Evolutionary conservation across 1,140 invertebrate species (phyloP).

Genomic region (Drosophila saltans): DNA sequence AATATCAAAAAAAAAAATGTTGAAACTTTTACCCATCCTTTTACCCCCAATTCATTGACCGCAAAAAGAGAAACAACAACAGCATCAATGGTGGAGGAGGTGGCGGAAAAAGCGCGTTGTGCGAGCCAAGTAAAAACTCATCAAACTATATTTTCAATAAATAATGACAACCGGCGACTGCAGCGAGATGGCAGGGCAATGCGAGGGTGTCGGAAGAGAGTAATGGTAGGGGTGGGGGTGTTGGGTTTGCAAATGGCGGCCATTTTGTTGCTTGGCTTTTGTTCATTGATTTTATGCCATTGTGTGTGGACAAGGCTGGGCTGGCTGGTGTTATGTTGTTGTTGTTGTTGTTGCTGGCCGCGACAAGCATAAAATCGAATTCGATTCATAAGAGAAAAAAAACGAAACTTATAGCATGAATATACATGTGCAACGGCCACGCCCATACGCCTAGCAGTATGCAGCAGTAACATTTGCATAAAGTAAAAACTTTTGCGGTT

Average conservation of each 20-base stretch:
- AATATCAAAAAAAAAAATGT: constrained; percentile 43
- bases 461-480: constrained; percentile 58
- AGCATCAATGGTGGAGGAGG: constrained; percentile 12
- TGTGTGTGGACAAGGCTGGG: constrained; percentile 35
- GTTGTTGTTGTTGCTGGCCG: constrained; percentile 15
- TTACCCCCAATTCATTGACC: constrained; percentile 58
- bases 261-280: constrained; percentile 50
- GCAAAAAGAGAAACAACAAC: constrained; percentile 55
- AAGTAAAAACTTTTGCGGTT: constrained; percentile 26
- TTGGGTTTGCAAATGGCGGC: constrained; percentile 32
- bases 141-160: constrained; percentile 81
- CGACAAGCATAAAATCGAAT: constrained; percentile 64
- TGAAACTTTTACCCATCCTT: constrained; percentile 1
- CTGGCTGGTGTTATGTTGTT: neutral
- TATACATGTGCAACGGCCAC: constrained; percentile 33
- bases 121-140: constrained; percentile 71
- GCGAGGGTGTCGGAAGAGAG: neutral
- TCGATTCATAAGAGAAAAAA: constrained; percentile 64
- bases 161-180: constrained; percentile 64
- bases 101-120: constrained; percentile 5
- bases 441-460: constrained; percentile 45
- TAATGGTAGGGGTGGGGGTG: too few relatives aligned
- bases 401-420: constrained; percentile 20
- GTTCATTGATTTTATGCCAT: constrained; percentile 74
- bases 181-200: neutral